phyloP scores from a whole-genome alignment of 2,888 invertebrate species.

The Chydorus sphaericus region DNA sequence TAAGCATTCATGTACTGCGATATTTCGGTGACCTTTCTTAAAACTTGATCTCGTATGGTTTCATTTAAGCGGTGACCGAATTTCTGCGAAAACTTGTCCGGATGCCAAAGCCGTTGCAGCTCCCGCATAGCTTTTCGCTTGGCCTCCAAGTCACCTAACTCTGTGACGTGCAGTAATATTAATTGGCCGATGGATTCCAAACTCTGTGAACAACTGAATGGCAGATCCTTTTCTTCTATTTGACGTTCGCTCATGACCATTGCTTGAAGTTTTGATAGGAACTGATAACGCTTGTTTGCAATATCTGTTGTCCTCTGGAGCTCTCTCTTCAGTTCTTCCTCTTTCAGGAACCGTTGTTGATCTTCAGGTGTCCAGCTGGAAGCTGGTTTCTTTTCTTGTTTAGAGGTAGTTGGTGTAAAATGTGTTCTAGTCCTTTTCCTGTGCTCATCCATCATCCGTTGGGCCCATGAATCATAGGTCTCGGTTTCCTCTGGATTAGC shows the following conservation, averaged over 20 bases:
- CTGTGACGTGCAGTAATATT: neutral
- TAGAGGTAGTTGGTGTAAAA: neutral
- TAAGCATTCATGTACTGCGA: slow-evolving; percentile 14
- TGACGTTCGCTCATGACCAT: neutral
- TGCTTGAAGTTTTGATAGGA: neutral
- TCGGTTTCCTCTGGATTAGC: neutral
- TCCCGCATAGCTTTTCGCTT: slow-evolving; percentile 6
- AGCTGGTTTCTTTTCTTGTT: neutral
- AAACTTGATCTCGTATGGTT: neutral
- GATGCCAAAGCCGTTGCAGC: slow-evolving; percentile 13
- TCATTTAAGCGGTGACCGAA: slow-evolving; percentile 10
- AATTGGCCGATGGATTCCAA: neutral
- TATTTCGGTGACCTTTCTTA: slow-evolving; percentile 13
- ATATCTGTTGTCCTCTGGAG: neutral
- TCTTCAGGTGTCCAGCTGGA: slow-evolving; percentile 12
- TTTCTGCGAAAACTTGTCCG: slow-evolving; percentile 16
- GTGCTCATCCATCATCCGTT: slow-evolving; percentile 8
- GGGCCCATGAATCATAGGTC: slow-evolving; percentile 15
- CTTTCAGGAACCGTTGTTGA: slow-evolving; percentile 9
- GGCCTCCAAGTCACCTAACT: neutral
- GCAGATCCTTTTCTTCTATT: neutral
- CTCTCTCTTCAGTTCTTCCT: neutral
- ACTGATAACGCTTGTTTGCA: neutral
- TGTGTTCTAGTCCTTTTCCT: neutral
- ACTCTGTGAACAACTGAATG: neutral